Conservation (phyloP, 2,113 vertebrate genomes). For the Aramus guarauna region DNA sequence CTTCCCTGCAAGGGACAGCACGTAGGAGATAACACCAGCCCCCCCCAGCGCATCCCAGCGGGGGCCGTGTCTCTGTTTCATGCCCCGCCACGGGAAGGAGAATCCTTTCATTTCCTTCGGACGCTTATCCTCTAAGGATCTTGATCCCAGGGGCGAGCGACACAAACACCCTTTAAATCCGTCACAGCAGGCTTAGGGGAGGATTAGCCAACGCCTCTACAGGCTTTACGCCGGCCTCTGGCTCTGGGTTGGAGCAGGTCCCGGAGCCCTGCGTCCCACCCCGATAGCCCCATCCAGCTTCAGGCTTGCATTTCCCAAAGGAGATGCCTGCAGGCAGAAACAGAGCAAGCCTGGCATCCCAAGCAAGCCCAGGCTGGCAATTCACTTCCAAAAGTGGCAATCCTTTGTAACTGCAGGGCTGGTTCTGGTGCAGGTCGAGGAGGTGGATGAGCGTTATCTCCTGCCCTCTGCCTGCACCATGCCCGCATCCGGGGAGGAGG, state of each 20-base stretch:
- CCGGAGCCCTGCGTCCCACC: rapidly evolving
- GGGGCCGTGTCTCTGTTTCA: background rate
- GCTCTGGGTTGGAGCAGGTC: background rate
- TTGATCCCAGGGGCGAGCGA: background rate
- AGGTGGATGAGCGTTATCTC: rapidly evolving
- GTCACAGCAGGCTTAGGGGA: background rate
- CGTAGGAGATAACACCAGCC: background rate
- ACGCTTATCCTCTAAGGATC: constrained; percentile 24
- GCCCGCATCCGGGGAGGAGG: background rate
- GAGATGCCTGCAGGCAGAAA: background rate
- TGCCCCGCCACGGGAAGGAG: background rate
- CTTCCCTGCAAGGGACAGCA: background rate
- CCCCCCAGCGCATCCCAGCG: rapidly evolving
- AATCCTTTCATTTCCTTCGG: constrained; percentile 21
- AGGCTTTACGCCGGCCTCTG: background rate
- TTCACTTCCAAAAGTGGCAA: rapidly evolving
- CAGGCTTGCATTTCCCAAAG: background rate
- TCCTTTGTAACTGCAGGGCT: background rate
- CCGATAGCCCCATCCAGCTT: background rate
- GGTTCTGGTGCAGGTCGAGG: rapidly evolving
- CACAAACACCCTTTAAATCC: constrained; percentile 44
- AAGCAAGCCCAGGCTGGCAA: background rate
- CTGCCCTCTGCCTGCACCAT: background rate
- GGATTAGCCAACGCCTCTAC: constrained; percentile 26
- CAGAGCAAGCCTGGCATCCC: background rate